Conservation (phyloP, 2,888 invertebrate species). For the Cloeon dipterum region DNA sequence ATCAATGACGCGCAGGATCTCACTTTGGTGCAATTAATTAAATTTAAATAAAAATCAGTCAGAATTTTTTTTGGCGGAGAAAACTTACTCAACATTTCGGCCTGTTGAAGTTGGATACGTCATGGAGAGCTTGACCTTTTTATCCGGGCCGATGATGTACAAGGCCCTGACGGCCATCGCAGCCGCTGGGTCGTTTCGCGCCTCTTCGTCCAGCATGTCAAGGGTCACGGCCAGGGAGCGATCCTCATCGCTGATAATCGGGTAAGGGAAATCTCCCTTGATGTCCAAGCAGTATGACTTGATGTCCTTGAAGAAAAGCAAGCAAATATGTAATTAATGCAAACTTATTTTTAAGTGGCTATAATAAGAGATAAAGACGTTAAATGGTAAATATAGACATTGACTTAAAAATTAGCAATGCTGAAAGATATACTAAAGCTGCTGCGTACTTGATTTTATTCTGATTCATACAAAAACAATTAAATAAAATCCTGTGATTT, state of each 20-base stretch:
- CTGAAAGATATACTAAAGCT: too few relatives aligned
- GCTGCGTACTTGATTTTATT: too few relatives aligned
- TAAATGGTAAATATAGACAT: too few relatives aligned
- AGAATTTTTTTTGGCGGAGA: not conserved
- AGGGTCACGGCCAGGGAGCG: constrained; percentile 45
- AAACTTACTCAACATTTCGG: constrained; percentile 57
- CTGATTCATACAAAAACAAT: too few relatives aligned
- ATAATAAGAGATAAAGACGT: too few relatives aligned
- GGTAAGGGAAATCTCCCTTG: constrained; percentile 51
- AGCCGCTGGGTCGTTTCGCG: constrained; percentile 35
- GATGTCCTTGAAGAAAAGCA: constrained; percentile 25
- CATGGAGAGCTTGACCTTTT: constrained; percentile 54
- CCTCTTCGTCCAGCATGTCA: constrained; percentile 57
- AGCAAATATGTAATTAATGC: not conserved
- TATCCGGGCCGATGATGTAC: constrained; percentile 60
- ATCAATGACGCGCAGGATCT: constrained; percentile 62
- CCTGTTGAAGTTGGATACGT: constrained; percentile 70
- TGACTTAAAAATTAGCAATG: too few relatives aligned
- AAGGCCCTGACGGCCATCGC: constrained; percentile 51
- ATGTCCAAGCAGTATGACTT: constrained; percentile 44
- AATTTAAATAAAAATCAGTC: constrained; percentile 11
- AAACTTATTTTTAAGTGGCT: not conserved
- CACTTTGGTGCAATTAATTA: too few relatives aligned
- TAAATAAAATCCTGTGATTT: too few relatives aligned
- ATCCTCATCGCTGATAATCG: constrained; percentile 56